Base-by-base conservation (phyloP, 2,797 vertebrate genomes). In the Eutrigla gurnardus region DNA sequence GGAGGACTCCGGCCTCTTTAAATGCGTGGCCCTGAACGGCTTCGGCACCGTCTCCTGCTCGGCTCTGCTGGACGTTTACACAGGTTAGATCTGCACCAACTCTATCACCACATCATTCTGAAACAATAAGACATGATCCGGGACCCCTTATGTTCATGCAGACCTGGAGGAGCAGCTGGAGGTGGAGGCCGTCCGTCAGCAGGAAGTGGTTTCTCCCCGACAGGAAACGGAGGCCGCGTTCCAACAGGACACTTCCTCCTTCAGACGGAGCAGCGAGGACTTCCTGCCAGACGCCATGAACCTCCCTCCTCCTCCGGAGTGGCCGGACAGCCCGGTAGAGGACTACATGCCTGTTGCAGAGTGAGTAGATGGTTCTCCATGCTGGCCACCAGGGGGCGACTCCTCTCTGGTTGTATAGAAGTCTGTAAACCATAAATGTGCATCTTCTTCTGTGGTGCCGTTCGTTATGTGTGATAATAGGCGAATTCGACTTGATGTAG, bases 1-100 rank as follows among this genome's bases (percentile, higher is more conserved):
- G 43, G 96, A 96, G 91, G 96, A 98, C 82, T 97, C 96, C 8
- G 96, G 96, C 60, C 83, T 95, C 67, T 98, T 97, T 86, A 96
- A 95, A 85, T 98, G 96, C 35, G 88, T 95, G 73, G 96, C 94
- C 71, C 79, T 93, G 77, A 98, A 98, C 89, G 82, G 95, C 52
- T 96, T 93, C 65, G 96, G 96, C 33, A 90, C 91, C 0, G 93
- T 89, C 8, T 93, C 94, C 80, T 97, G 96, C 79, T 94, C 90
- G 7, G 96, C 95, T 13, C 70, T 67, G 14, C 93, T 98, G 75
- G 95, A 93, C 1, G 94, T 96, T 42, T 94, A 93, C 70, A 83
- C 89, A 3, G 95, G 95, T 95, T 49, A 74, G 77, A 43, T 11
- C 25, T 25, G 25, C 25, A 25, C 25, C 25, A 25, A 25, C 25